Evolutionary conservation across 1,140 invertebrate species (phyloP), one percentile per base, ranked within the genome.

Genomic region (Bombus cullumanus): DNA sequence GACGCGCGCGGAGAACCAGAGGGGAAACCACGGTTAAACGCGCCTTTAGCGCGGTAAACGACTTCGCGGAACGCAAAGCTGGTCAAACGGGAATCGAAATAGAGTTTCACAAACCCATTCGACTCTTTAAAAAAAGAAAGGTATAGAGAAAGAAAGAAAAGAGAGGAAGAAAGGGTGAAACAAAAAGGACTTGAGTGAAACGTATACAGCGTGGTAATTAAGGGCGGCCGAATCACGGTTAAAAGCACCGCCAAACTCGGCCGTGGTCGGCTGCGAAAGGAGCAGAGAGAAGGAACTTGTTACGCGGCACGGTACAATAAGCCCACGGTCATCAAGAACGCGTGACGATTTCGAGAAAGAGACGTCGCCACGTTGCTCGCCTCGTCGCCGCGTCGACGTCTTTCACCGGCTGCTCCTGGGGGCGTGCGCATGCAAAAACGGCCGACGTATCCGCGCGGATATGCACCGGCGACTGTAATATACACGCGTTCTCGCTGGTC

Each of bases 401-500:
- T 77, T 64, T 47, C 34, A 72, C 6, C 69, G 31, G 22, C 3
- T 22, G 31, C 0, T n/a, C 53, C 37, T 25, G 15, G 43, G 37
- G 77, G 39, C 18, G 37, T 12, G 80, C 39, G 66, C 47, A 31
- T 34, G 71, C 37, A 82, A 37, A 82, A 75, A 74, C 47, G 1
- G 2, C 31, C 25, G 18, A 12, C 9, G 37, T 37, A 69, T 53
- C 73, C 53, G 68, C 68, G 64, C 34, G 69, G 41, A 77, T 69
- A 69, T 78, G 43, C 74, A 13, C 81, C 74, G 22, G 12, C 81
- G 72, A 74, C 62, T 76, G 85, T 80, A 89, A 86, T 89, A 89
- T 89, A 89, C 88, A 84, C 82, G 86, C 89, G 89, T 86, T 88
- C 84, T 37, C 85, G 87, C 86, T 90, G 83, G 86, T 89, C 88